A percentile compares a stretch with the other conserved stretches of the same genome.
phyloP scores from a whole-genome alignment of 2,797 vertebrate genomes.

The Fistularia commersonii region DNA sequence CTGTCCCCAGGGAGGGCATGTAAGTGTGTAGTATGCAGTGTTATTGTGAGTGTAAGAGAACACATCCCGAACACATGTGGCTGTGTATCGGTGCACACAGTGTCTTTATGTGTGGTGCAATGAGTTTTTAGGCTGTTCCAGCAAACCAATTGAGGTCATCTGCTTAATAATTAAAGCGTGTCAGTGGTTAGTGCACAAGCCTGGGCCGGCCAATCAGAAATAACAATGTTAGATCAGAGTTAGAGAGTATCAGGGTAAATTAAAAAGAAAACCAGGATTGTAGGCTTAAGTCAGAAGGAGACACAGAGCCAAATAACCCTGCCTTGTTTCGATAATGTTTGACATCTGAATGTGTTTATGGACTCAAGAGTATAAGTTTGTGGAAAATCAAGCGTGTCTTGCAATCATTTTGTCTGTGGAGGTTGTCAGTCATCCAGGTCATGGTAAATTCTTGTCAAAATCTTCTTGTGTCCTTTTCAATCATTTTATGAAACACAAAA shows the following conservation, averaged over 20 bases:
- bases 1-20: constrained; percentile 50
- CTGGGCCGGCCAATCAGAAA: constrained; percentile 53
- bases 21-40: constrained; percentile 46
- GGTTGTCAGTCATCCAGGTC: too few species aligned
- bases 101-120: constrained; percentile 23
- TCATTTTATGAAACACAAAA: too few species aligned
- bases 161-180: constrained; percentile 74
- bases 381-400: too few species aligned
- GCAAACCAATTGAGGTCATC: constrained; percentile 75
- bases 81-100: constrained; percentile 9
- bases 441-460: too few species aligned
- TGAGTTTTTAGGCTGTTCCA: constrained; percentile 57
- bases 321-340: too few species aligned
- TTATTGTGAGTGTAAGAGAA: constrained; percentile 32
- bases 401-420: too few species aligned
- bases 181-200: constrained; percentile 64
- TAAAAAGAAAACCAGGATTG: too few species aligned
- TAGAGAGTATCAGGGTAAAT: constrained; percentile 28
- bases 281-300: too few species aligned
- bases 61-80: constrained; percentile 23
- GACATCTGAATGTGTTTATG: too few species aligned
- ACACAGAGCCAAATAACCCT: too few species aligned
- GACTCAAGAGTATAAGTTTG: too few species aligned
- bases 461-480: too few species aligned
- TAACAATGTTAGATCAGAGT: constrained; percentile 42